Evolutionary conservation across 2,888 invertebrate species (phyloP), one percentile per base, ranked within the genome.

Genomic region (Morpho achilles): DNA sequence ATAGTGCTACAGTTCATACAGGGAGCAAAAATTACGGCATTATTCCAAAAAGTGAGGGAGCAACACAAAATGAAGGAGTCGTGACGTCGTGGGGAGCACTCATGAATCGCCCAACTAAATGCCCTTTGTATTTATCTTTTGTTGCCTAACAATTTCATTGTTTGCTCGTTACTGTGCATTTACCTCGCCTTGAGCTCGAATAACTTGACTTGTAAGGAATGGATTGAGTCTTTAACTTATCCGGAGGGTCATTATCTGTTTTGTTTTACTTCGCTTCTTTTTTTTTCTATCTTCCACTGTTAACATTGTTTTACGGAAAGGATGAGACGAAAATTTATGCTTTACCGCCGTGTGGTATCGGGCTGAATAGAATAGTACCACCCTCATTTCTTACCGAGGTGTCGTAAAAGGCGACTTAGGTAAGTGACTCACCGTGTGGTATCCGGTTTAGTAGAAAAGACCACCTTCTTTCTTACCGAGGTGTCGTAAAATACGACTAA

Each of bases 191-290:
- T 72, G 67, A n/a, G 48, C 48, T 23, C 48, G 48, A 48, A 48
- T 48, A 48, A 47, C 76, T 76, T 72, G 73, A 78, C 77, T 77
- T 69, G 64, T 75, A 75, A 75, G 74, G 76, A 73, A 79, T 69
- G 73, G 75, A 84, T 84, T 84, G 79, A 84, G 84, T 79, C 77
- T 80, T 84, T 77, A 74, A 70, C 51, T 59, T 71, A 80, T 79
- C 76, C 76, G 74, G 77, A 77, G 80, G 79, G 76, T 79, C 78
- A 69, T 67, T 67, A 63, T 60, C 71, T 67, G 71, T 80, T 80
- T 79, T 77, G 73, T 77, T 47, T 53, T 50, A 41, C 42, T 46
- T 53, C 32, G 32, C 32, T 32, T 32, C 1, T 32, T 32, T 42
- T 10, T 40, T 58, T 23, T 7, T 42, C 42, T 53, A 8, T 43